Base-by-base conservation (phyloP, 1,140 invertebrate species). In the Drosophila sp. region DNA sequence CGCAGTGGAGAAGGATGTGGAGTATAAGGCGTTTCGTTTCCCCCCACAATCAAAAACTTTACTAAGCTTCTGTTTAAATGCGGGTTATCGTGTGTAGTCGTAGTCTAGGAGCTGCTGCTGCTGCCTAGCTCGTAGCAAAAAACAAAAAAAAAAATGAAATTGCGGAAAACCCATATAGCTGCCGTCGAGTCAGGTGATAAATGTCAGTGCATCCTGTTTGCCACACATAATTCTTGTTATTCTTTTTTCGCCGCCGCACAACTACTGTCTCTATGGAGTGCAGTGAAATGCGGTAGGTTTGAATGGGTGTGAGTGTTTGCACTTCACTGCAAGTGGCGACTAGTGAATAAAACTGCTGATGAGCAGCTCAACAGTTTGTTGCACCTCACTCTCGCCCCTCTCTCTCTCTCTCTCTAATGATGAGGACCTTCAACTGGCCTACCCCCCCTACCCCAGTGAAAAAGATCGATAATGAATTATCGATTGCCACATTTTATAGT, bases 161-260 rank as follows among this genome's bases (percentile, higher is more conserved):
- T 17, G 17, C 17, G 17, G 17, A 17, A 47, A 47, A 47, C 17
- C 44, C 10, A 27, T 50, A 50, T 65, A 56, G 47, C 10, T 17
- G 32, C 35, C 41, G 33, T 41, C 30, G 65, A 47, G 35, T 33
- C 66, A 87, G 83, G 83, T 86, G 83, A 86, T 87, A 86, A 87
- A 87, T 86, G 79, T 86, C 83, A 87, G 72, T 41, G 83, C 72
- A 76, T 87, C 76, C 75, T 87, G 83, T 87, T 87, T 87, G 81
- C 73, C 81, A 73, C 81, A 77, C 81, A 80, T 85, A 84, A 77
- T 78, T 84, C 62, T 76, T 62, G 73, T 50, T 60, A 11, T 67
- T 60, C 54, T 56, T 78, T 75, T 66, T 64, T 66, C 35, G 62
- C 40, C 44, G 29, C 33, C 66, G 40, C 4, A 10, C 10, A 7